Percentiles rank a stretch among this genome's conserved stretches.
These are phyloP conservation scores for Sarcophaga peregrina DNA, from an alignment of 1,140 invertebrate genomes.

Conservation along the genomic window DNA sequence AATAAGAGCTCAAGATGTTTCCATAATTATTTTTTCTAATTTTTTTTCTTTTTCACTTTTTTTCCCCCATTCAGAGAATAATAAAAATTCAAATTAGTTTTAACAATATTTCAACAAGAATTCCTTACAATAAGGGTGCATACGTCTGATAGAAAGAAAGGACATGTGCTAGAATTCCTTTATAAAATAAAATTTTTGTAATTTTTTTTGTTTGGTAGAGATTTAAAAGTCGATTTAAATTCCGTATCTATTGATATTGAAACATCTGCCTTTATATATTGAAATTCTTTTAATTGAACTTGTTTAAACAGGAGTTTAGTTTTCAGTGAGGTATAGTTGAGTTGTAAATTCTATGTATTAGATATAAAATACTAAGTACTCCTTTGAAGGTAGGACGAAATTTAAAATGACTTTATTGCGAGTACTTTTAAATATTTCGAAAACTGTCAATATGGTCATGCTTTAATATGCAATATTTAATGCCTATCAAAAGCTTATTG, in stretches of 20 bases:
- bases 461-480: too few species aligned
- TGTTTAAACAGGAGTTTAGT: neutral
- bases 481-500: too few species aligned
- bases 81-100: constrained; percentile 29
- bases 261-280: neutral
- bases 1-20: constrained; percentile 1
- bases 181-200: neutral
- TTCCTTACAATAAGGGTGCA: neutral
- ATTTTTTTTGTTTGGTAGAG: neutral
- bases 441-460: too few species aligned
- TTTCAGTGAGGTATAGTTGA: neutral
- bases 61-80: too few species aligned
- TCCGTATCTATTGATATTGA: neutral
- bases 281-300: neutral
- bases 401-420: too few species aligned
- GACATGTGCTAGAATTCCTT: constrained; percentile 18
- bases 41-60: too few species aligned
- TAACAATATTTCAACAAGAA: constrained; percentile 4
- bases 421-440: too few species aligned
- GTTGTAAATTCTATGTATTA: too few species aligned
- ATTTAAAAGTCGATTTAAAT: neutral
- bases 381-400: too few species aligned
- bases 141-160: neutral
- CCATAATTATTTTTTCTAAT: too few species aligned
- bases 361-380: too few species aligned